Conservation (phyloP, 2,113 vertebrate species). For the Phocoena sinus region DNA sequence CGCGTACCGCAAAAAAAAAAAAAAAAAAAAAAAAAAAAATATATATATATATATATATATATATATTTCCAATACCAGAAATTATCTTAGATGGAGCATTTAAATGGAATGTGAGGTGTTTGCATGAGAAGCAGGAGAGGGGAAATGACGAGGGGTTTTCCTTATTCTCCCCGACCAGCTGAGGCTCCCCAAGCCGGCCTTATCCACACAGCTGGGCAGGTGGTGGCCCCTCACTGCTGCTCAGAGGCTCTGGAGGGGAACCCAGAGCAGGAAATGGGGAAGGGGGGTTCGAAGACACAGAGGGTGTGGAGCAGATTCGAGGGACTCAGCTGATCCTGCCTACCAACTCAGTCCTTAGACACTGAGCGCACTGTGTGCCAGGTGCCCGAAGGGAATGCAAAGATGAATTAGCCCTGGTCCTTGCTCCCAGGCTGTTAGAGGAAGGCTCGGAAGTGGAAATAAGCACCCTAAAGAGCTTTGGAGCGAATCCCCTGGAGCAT, state of each 20-base stretch:
- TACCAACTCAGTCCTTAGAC: background rate
- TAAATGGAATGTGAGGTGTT: background rate
- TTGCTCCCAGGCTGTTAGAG: background rate
- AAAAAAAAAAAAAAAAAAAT: too few relatives aligned
- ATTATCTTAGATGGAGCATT: slow-evolving; percentile 60
- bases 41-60: too few relatives aligned
- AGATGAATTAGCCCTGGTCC: background rate
- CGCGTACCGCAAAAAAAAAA: too few relatives aligned
- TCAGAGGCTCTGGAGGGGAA: background rate
- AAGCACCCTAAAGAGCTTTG: background rate
- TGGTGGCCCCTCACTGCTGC: background rate
- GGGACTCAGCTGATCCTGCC: background rate
- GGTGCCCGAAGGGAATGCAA: background rate
- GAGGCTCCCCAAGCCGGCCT: background rate
- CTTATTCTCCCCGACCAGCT: background rate
- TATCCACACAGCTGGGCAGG: background rate
- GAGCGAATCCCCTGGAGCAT: background rate
- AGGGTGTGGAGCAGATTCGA: background rate
- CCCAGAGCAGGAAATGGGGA: background rate
- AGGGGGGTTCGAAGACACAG: background rate
- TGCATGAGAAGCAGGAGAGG: background rate
- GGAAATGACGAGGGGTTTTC: background rate
- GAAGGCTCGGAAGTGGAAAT: background rate
- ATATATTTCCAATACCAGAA: slow-evolving; percentile 68
- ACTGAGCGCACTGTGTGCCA: rapidly evolving